A percentile compares a stretch with the other conserved stretches of the same genome.
phyloP scores from a whole-genome alignment of 1,140 invertebrate species.

The Pogonomyrmex barbatus region DNA sequence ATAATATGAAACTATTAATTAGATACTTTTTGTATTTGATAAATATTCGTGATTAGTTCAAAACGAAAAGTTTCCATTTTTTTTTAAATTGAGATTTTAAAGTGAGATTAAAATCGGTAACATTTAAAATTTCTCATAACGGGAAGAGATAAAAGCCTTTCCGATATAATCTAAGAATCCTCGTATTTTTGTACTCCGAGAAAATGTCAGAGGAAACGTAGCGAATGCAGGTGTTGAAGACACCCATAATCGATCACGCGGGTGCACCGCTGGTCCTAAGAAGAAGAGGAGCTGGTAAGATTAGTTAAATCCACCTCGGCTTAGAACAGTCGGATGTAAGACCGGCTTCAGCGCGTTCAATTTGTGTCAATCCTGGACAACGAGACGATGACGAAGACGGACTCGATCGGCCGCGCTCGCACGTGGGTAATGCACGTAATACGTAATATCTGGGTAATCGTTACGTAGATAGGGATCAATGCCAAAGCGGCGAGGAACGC shows the following conservation, averaged over 20 bases:
- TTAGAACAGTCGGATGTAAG: slow-evolving; percentile 16
- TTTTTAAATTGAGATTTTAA: not conserved
- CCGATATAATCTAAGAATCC: not conserved
- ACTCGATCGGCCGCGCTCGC: slow-evolving; percentile 54
- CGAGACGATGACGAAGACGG: slow-evolving; percentile 67
- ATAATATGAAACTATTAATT: not conserved
- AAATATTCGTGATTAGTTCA: not conserved
- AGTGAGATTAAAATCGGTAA: not conserved
- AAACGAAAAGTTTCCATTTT: not conserved
- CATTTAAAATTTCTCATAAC: not conserved
- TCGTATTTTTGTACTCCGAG: not conserved
- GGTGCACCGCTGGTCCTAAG: too few species aligned
- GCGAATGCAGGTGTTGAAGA: not conserved
- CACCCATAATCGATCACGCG: slow-evolving; percentile 16
- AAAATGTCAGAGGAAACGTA: not conserved
- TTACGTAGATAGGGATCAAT: slow-evolving; percentile 82
- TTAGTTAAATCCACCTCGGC: slow-evolving; percentile 24
- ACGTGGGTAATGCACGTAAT: slow-evolving; percentile 72
- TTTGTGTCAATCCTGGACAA: slow-evolving; percentile 65
- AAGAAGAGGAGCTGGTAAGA: slow-evolving; percentile 12
- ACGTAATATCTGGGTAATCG: slow-evolving; percentile 78
- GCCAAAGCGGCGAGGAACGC: slow-evolving; percentile 76
- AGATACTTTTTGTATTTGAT: not conserved
- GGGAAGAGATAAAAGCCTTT: not conserved
- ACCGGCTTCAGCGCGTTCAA: slow-evolving; percentile 37